Conservation (phyloP, 2,797 vertebrate species). For the Valencia hispanica region DNA sequence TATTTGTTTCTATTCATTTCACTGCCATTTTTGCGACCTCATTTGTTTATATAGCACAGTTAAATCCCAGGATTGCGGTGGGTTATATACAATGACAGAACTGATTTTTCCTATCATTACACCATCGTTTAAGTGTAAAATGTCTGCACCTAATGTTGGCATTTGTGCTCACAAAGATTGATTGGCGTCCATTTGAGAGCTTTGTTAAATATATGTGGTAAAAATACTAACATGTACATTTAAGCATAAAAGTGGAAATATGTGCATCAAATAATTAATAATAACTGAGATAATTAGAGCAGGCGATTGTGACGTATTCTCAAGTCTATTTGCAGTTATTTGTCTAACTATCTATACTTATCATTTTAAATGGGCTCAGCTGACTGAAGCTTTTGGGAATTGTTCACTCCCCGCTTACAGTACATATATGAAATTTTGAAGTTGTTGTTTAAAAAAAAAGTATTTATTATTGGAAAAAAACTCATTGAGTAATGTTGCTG, state of each 20-base stretch:
- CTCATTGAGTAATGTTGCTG: constrained; percentile 71
- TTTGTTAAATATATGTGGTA: neutral
- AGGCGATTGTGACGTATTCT: constrained; percentile 70
- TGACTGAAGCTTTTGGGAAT: neutral
- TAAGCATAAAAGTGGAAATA: neutral
- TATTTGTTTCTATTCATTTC: neutral
- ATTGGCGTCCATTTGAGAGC: neutral
- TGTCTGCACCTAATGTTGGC: neutral
- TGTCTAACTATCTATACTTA: constrained; percentile 50
- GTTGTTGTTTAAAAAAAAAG: too few relatives aligned
- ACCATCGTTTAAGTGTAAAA: neutral
- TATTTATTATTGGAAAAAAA: constrained; percentile 38
- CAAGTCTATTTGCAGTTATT: constrained; percentile 58
- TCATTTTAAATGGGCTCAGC: constrained; percentile 29
- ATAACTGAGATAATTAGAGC: constrained; percentile 55
- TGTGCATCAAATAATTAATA: constrained; percentile 33
- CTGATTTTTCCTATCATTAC: neutral
- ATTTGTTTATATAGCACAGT: neutral
- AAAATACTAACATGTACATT: neutral
- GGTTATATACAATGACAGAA: neutral
- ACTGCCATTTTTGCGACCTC: neutral
- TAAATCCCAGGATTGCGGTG: neutral
- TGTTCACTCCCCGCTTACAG: neutral
- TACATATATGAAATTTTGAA: neutral
- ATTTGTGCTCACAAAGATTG: neutral